phyloP scores from a whole-genome alignment of 1,140 invertebrate genomes.

The Triops longicaudatus region DNA sequence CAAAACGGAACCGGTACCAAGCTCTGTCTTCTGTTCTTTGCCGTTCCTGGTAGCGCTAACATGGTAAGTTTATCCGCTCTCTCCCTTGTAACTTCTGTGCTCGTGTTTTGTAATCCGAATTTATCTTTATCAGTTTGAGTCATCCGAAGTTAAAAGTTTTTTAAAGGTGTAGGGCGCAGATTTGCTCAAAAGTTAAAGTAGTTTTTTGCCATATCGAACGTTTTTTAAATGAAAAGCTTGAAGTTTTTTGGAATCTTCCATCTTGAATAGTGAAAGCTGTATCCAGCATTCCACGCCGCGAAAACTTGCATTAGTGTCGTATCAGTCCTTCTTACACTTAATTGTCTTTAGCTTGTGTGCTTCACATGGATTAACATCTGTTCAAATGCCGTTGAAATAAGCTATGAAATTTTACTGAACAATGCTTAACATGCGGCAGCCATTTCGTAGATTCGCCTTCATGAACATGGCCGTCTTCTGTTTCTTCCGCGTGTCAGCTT shows the following conservation, averaged over 20 bases:
- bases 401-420: not conserved
- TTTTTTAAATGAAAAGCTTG: too few species aligned
- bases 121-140: not conserved
- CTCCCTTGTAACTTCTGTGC: not conserved
- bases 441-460: not conserved
- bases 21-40: not conserved
- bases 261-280: too few species aligned
- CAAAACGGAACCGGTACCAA: not conserved
- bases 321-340: too few species aligned
- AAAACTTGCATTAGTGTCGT: too few species aligned
- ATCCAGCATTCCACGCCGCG: too few species aligned
- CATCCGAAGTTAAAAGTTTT: not conserved
- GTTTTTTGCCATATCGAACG: too few species aligned
- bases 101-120: not conserved
- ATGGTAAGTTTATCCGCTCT: not conserved
- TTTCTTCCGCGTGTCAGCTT: too few species aligned
- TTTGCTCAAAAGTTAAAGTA: not conserved
- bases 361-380: too few species aligned
- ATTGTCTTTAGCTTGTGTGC: too few species aligned
- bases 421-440: not conserved
- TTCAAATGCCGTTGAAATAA: not conserved
- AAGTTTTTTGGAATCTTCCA: too few species aligned
- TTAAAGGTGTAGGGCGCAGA: not conserved
- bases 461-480: not conserved
- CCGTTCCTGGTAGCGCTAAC: not conserved